Evolutionary conservation across 2,113 vertebrate species (phyloP).

Genomic region (Panthera leo): DNA sequence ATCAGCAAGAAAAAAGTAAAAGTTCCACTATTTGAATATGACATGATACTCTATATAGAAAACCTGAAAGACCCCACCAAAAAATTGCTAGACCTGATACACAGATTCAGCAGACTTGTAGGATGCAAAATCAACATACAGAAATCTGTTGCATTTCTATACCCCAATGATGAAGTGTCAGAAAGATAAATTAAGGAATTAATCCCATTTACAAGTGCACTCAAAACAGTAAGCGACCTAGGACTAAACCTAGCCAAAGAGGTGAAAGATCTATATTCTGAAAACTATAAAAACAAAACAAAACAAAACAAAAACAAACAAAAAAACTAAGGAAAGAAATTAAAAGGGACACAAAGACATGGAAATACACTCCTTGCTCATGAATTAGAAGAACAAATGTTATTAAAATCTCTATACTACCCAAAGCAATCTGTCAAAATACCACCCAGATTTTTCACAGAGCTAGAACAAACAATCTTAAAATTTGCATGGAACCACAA

Average conservation of each 20-base stretch:
- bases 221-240: neutral
- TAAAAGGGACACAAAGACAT: neutral
- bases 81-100: neutral
- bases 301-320: no score
- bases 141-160: neutral
- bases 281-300: neutral
- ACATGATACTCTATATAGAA: neutral
- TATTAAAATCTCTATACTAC: no score
- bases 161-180: neutral
- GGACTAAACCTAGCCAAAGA: neutral
- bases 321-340: neutral
- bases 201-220: neutral
- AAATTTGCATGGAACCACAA: neutral
- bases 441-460: neutral
- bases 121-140: neutral
- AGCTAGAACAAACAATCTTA: neutral
- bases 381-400: neutral
- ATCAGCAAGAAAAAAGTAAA: neutral
- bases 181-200: neutral
- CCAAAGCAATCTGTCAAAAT: neutral
- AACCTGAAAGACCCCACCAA: neutral
- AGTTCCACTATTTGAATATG: neutral
- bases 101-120: neutral
- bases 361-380: no score
- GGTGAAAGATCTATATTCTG: neutral